Conservation (phyloP, 2,888 invertebrate species). For the Euclidia mi region DNA sequence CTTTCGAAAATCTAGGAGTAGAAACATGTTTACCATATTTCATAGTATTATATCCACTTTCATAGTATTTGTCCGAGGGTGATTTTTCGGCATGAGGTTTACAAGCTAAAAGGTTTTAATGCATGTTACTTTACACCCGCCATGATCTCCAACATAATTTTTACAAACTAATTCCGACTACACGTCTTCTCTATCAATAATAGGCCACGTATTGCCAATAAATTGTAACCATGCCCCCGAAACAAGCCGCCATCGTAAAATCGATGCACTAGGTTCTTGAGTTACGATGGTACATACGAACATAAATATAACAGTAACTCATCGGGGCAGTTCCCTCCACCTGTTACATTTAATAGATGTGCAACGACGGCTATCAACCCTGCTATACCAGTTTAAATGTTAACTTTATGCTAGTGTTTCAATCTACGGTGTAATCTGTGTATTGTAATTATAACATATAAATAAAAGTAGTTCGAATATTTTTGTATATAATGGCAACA, state of each 20-base stretch:
- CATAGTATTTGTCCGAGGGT: too few species aligned
- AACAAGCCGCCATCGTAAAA: constrained; percentile 57
- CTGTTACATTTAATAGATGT: constrained; percentile 83
- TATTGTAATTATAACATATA: not conserved
- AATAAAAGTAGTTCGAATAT: too few species aligned
- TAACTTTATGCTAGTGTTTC: constrained; percentile 37
- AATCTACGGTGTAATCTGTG: constrained; percentile 2
- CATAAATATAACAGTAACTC: constrained; percentile 84
- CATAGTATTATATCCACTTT: too few species aligned
- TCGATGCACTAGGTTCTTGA: constrained; percentile 62
- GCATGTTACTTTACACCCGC: too few species aligned
- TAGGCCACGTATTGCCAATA: constrained; percentile 55
- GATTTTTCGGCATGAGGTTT: too few species aligned
- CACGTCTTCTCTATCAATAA: constrained; percentile 52
- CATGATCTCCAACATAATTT: constrained; percentile 2
- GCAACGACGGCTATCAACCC: constrained; percentile 57
- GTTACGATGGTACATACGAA: constrained; percentile 67
- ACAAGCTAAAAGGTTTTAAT: too few species aligned
- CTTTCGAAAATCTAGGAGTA: too few species aligned
- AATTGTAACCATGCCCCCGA: constrained; percentile 49
- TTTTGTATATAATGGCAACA: too few species aligned
- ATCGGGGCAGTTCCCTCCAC: constrained; percentile 78
- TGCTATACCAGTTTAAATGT: constrained; percentile 32
- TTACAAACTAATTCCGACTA: constrained; percentile 28
- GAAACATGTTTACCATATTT: too few species aligned